These are phyloP conservation scores for Athrips mouffetella DNA, from an alignment of 2,888 invertebrate species.

Conservation along the genomic window DNA sequence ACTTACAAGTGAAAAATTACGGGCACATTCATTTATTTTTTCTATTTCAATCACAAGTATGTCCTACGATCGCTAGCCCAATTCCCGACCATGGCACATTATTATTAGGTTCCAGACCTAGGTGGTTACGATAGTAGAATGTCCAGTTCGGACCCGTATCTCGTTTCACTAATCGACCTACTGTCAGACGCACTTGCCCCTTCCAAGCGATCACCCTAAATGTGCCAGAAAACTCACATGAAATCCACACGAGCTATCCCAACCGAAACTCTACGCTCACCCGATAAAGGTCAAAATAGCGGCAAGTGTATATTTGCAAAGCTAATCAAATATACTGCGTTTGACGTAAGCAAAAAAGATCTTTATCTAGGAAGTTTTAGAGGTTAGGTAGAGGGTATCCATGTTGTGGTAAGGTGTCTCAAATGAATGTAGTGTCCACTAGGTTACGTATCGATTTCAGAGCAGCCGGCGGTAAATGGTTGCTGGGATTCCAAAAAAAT, in stretches of 20 bases:
- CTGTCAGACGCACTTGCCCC: constrained; percentile 64
- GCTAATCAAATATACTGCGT: constrained; percentile 17
- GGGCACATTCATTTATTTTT: too few species aligned
- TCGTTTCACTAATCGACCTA: constrained; percentile 61
- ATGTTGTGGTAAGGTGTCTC: constrained; percentile 25
- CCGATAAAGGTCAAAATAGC: constrained; percentile 2
- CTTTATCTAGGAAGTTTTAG: constrained; percentile 17
- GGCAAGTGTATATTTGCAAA: constrained; percentile 16
- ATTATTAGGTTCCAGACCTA: not conserved
- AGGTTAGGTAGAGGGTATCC: constrained; percentile 1
- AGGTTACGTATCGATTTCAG: constrained; percentile 42
- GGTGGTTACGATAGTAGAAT: constrained; percentile 8
- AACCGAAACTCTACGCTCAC: constrained; percentile 19
- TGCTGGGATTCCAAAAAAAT: constrained; percentile 22
- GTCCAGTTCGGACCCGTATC: constrained; percentile 52
- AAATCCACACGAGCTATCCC: constrained; percentile 7
- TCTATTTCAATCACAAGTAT: too few species aligned
- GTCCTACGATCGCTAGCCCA: too few species aligned
- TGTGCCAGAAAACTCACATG: constrained; percentile 27
- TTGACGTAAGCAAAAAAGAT: constrained; percentile 14
- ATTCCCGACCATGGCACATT: not conserved
- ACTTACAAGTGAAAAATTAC: too few species aligned
- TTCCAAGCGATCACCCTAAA: constrained; percentile 55
- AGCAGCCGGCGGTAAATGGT: constrained; percentile 30
- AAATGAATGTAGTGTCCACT: constrained; percentile 41